Evolutionary conservation across 2,113 vertebrate genomes (phyloP).

Genomic region (Damaliscus lunatus): DNA sequence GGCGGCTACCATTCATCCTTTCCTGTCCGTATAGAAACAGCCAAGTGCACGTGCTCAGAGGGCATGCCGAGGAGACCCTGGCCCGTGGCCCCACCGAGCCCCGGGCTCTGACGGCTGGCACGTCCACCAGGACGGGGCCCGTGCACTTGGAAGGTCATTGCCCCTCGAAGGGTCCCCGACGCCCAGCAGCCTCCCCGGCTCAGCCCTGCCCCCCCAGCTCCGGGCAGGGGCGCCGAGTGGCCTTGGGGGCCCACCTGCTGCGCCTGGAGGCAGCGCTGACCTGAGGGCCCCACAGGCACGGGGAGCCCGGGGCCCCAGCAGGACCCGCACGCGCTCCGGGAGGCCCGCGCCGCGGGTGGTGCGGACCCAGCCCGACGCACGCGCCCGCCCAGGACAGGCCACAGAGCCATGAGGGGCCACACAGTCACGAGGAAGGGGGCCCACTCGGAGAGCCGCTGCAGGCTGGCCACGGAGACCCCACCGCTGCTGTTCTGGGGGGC

Average conservation of each 20-base stretch:
- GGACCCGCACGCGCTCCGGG: accelerated
- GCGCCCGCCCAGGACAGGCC: conserved; percentile 80
- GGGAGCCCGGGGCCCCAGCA: neutral
- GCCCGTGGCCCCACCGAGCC: neutral
- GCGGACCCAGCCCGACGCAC: accelerated
- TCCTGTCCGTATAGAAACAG: no score
- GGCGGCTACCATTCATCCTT: accelerated
- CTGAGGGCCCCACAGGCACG: accelerated
- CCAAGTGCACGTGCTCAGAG: neutral
- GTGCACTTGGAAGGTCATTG: accelerated
- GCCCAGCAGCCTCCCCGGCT: neutral
- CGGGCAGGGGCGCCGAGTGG: neutral
- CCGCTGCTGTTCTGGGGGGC: neutral
- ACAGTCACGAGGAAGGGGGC: conserved; percentile 71
- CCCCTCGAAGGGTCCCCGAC: neutral
- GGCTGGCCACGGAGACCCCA: conserved; percentile 69
- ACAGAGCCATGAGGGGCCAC: conserved; percentile 82
- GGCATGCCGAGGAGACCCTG: neutral
- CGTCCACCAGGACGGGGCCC: accelerated
- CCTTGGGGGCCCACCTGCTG: neutral
- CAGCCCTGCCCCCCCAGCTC: neutral
- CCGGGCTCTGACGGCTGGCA: neutral
- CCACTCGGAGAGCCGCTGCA: conserved; percentile 79
- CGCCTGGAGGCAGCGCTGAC: neutral
- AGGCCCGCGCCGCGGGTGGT: accelerated